Conservation (phyloP, 2,888 invertebrate species). For the Pediacus dermestoides region DNA sequence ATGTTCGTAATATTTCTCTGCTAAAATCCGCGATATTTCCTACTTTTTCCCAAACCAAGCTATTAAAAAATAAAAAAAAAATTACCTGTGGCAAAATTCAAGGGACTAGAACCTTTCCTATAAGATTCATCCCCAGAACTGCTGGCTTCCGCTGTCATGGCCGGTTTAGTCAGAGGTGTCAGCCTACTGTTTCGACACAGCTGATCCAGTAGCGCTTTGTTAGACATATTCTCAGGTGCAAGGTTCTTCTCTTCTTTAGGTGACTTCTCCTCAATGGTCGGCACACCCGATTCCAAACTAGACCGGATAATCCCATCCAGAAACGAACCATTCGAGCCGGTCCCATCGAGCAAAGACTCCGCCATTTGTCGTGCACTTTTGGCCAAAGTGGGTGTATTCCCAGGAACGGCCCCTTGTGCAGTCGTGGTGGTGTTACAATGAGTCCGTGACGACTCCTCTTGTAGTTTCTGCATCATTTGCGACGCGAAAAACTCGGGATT, state of each 20-base stretch:
- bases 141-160: conserved; percentile 35
- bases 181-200: conserved; percentile 61
- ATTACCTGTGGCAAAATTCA: conserved; percentile 41
- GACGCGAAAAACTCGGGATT: conserved; percentile 72
- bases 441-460: conserved; percentile 63
- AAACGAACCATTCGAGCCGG: conserved; percentile 71
- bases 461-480: conserved; percentile 75
- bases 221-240: conserved; percentile 55
- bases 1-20: no score
- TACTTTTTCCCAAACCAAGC: not conserved
- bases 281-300: conserved; percentile 68
- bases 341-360: conserved; percentile 63
- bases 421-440: conserved; percentile 34
- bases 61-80: not conserved
- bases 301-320: conserved; percentile 77
- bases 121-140: conserved; percentile 54
- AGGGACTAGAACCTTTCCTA: conserved; percentile 41
- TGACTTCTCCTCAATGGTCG: conserved; percentile 51
- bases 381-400: conserved; percentile 41
- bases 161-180: conserved; percentile 52
- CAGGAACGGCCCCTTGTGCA: conserved; percentile 22
- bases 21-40: no score
- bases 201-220: conserved; percentile 64
- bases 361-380: conserved; percentile 58
- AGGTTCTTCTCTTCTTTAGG: conserved; percentile 53